A percentile compares a stretch with the other conserved stretches of the same genome.
These are phyloP conservation scores for Pantherophis vulpinus DNA, from an alignment of 2,797 vertebrate species.

Conservation along the genomic window DNA sequence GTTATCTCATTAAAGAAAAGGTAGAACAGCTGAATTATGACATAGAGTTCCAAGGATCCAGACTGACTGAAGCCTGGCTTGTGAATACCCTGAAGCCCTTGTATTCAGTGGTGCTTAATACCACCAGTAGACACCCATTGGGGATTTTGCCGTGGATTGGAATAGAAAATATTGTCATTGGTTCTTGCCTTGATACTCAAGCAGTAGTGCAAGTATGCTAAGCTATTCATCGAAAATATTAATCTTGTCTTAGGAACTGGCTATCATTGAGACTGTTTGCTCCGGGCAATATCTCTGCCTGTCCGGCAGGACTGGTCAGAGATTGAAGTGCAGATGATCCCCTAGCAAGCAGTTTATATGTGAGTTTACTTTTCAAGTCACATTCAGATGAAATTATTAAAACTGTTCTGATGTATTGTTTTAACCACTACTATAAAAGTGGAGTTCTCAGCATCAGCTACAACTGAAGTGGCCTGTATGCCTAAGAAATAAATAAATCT, in stretches of 20 bases:
- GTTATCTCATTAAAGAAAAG: not conserved
- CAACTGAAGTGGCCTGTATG: not conserved
- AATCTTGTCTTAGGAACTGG: not conserved
- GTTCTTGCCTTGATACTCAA: not conserved
- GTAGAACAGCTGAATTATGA: not conserved
- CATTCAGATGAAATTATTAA: not conserved
- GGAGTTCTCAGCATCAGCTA: not conserved
- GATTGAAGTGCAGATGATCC: not conserved
- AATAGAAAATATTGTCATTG: not conserved
- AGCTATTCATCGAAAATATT: not conserved
- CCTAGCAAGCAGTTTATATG: not conserved
- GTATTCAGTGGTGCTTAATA: not conserved
- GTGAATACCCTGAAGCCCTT: not conserved
- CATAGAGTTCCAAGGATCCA: not conserved
- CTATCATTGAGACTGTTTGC: not conserved
- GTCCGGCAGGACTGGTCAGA: not conserved
- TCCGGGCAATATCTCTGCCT: not conserved
- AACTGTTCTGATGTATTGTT: not conserved
- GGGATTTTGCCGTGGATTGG: not conserved
- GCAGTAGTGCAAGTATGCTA: not conserved
- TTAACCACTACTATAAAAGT: not conserved
- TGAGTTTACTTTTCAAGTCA: not conserved
- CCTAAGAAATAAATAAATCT: not conserved
- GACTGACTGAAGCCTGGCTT: not conserved
- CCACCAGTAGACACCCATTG: not conserved